A percentile compares a stretch with the other conserved stretches of the same genome.
phyloP scores from a whole-genome alignment of 1,140 invertebrate species.

The Olivierus martensii region DNA sequence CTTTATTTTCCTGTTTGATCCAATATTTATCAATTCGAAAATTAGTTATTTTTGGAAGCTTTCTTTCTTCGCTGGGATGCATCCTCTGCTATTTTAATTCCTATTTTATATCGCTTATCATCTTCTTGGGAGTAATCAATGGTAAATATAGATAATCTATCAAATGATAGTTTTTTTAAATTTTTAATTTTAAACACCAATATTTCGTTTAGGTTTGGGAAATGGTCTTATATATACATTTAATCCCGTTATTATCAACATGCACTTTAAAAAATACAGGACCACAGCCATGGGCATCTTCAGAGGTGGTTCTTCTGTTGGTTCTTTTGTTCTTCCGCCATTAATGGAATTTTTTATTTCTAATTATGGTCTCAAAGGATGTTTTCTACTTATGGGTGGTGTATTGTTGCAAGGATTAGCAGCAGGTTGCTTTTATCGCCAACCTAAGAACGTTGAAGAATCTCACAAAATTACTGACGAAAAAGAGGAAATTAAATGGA shows the following conservation, averaged over 20 bases:
- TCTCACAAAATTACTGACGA: neutral
- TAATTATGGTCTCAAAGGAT: slow-evolving; percentile 20
- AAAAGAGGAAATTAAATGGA: no score
- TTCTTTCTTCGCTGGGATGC: no score
- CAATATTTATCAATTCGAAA: no score
- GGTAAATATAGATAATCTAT: neutral
- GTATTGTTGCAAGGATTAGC: slow-evolving; percentile 71
- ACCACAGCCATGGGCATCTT: slow-evolving; percentile 27
- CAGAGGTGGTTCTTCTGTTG: slow-evolving; percentile 27
- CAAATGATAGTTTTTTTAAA: neutral
- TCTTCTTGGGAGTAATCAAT: no score
- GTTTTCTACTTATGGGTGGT: slow-evolving; percentile 56
- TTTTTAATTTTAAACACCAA: neutral
- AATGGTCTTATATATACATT: slow-evolving; percentile 26
- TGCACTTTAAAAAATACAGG: slow-evolving; percentile 25
- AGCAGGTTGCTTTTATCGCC: slow-evolving; percentile 49
- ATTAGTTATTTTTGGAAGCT: no score
- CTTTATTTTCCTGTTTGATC: no score
- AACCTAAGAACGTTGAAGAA: neutral
- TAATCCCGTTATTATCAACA: slow-evolving; percentile 25
- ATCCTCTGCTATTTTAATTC: no score
- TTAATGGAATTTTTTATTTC: slow-evolving; percentile 20
- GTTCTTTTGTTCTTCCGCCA: slow-evolving; percentile 28
- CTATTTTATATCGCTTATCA: no score
- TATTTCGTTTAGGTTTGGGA: slow-evolving; percentile 25